phyloP scores from a whole-genome alignment of 2,888 invertebrate species.

The Euzetes globulus region DNA sequence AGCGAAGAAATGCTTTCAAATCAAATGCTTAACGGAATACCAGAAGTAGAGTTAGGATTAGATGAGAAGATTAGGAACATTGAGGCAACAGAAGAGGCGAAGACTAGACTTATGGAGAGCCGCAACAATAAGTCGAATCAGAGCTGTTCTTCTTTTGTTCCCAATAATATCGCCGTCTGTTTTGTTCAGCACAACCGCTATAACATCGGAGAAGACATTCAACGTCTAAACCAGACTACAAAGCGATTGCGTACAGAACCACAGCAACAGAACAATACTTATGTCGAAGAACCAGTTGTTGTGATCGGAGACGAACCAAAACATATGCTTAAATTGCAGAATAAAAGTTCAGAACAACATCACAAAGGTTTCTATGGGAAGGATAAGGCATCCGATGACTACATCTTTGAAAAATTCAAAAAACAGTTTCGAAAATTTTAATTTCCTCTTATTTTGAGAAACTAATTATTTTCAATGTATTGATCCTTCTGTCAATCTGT shows the following conservation, averaged over 20 bases:
- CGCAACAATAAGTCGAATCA: neutral
- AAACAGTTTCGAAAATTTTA: conserved; percentile 63
- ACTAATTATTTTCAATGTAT: too few species aligned
- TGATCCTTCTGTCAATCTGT: too few species aligned
- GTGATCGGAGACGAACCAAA: conserved; percentile 38
- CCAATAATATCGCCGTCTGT: conserved; percentile 96
- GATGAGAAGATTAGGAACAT: conserved; percentile 98
- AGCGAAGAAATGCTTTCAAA: conserved; percentile 99
- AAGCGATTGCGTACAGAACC: neutral
- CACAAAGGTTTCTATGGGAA: conserved; percentile 54
- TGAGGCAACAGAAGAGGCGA: conserved; percentile 94
- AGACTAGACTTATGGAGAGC: conserved; percentile 17
- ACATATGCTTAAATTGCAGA: conserved; percentile 21
- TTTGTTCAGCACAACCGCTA: conserved; percentile 71
- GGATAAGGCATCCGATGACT: conserved; percentile 92
- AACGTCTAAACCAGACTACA: neutral
- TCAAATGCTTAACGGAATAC: conserved; percentile 99
- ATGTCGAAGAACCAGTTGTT: conserved; percentile 38
- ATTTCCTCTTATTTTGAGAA: too few species aligned
- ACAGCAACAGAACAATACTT: conserved; percentile 13
- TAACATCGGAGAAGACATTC: conserved; percentile 13
- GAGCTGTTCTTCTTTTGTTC: conserved; percentile 80
- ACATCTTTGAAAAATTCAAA: conserved; percentile 91
- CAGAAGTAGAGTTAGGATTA: conserved; percentile 98
- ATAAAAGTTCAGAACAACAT: conserved; percentile 21